Base-by-base conservation (phyloP, 2,888 invertebrate genomes). In the Drepanosiphum platanoidis region DNA sequence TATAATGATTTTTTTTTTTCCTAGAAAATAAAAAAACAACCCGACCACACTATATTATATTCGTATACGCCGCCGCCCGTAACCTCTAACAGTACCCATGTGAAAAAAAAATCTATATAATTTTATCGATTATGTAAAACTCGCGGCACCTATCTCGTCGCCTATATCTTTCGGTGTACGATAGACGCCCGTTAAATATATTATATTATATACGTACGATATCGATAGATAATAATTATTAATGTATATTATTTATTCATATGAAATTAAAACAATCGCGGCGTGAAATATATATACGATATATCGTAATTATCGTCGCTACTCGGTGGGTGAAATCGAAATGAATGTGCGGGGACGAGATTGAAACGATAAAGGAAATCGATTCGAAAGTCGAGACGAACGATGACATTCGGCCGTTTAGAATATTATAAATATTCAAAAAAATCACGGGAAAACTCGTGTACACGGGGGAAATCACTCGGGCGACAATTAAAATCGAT, bases 301-400 rank as follows among this genome's bases (percentile, higher is more conserved):
- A n/a, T 52, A 52, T 52, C 52, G n/a, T 52, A 52, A 18, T 52
- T 71, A 39, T 27, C 27, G 39, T 39, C 39, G 39, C 39, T n/a
- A 71, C 71, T 39, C 36, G 71, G 39, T 71, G 39, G 71, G 39
- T 71, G 71, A 39, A 71, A 71, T 71, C 71, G 8, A 39, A 71
- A 39, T 71, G 39, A 46, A 46, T 52, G 18, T 52, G 4, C 22
- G 22, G 4, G 52, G 52, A 52, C 52, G 52, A 18, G n/a, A 52
- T 52, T 22, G 18, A 46, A 46, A 46, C 11, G 46, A 52, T 18
- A 32, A 32, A 74, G 46, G 32, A 30, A 74, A 74, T 46, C 74
- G 46, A 74, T 22, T 52, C 5, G 46, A 74, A 72, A 46, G 74
- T 74, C 27, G 7, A n/a, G n/a, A 27, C 2, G n/a, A n/a, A n/a